phyloP scores from a whole-genome alignment of 2,888 invertebrate species.

The Eurytoma adleriae region DNA sequence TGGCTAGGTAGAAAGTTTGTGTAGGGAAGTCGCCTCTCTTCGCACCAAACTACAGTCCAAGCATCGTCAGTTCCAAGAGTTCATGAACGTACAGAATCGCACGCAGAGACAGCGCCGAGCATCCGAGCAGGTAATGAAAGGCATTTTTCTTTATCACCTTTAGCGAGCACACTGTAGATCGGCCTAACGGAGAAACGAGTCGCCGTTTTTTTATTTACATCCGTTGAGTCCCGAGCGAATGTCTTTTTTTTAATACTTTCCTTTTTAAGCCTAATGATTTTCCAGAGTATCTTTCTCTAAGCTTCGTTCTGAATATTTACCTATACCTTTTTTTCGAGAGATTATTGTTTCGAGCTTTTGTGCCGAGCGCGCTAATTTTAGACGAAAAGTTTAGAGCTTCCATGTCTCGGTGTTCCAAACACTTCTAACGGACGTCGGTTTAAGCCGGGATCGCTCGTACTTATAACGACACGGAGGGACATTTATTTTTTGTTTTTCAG shows the following conservation, averaged over 20 bases:
- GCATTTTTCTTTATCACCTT: background rate
- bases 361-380: no score
- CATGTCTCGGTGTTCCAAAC: no score
- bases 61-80: slow-evolving; percentile 74
- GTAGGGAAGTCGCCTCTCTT: slow-evolving; percentile 76
- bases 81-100: slow-evolving; percentile 71
- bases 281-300: no score
- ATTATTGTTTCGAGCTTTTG: no score
- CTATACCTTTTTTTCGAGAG: no score
- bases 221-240: slow-evolving; percentile 53
- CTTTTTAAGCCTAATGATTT: background rate
- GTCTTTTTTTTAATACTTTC: background rate
- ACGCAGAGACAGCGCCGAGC: slow-evolving; percentile 66
- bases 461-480: background rate
- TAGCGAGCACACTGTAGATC: background rate
- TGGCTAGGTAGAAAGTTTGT: slow-evolving; percentile 76
- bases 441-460: no score
- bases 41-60: slow-evolving; percentile 74
- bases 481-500: slow-evolving; percentile 67
- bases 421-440: no score
- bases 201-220: slow-evolving; percentile 61
- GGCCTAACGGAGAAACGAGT: no score
- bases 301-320: no score
- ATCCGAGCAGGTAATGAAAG: slow-evolving; percentile 68
- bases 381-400: no score